Evolutionary conservation across 2,113 vertebrate species (phyloP), one percentile per base, ranked within the genome.

Genomic region (Hypocryptadius cinnamomeus): DNA sequence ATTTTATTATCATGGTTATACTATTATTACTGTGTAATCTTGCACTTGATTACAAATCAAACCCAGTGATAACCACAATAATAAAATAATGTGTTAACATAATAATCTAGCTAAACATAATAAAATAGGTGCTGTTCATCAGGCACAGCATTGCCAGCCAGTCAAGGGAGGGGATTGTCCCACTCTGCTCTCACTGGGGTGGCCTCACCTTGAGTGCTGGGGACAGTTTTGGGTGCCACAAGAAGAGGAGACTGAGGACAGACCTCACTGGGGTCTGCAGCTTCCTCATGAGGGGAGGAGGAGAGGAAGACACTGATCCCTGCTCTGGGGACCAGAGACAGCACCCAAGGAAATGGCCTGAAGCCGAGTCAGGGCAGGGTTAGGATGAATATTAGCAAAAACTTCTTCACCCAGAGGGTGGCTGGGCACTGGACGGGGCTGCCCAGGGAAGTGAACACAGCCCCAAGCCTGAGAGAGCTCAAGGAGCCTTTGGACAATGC

Each of bases 11-110:
- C 68, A 50, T 31, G 14, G 71, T 90, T 93, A 59, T 73, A 76
- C 76, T 73, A 80, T 73, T 85, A 90, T 80, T 90, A 83, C 63
- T 83, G 31, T 54, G 79, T 63, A 95, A 85, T 87, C 82, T 90
- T 77, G 59, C 35, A 44, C 59, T 93, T 92, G 93, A 94, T 94
- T 92, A 94, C 90, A 91, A 95, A 91, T 88, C 82, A 93, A 91
- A 95, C 35, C 79, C 76, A 37, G 76, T 40, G 50, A 77, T 92
- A 93, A 70, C 82, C 77, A 44, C 39, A 23, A 83, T 79, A 92
- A 91, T 85, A 93, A 92, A 95, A 91, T 40, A 73, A 83, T 9
- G 10, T 30, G 47, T 31, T 83, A 83, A 71, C 56, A 64, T 68
- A 85, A 79, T 65, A 79, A 83, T 59, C 47, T 22, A 74, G 82